These are phyloP conservation scores for Caenorhabditis parvicauda DNA, from an alignment of 2,888 invertebrate species.

Conservation along the genomic window DNA sequence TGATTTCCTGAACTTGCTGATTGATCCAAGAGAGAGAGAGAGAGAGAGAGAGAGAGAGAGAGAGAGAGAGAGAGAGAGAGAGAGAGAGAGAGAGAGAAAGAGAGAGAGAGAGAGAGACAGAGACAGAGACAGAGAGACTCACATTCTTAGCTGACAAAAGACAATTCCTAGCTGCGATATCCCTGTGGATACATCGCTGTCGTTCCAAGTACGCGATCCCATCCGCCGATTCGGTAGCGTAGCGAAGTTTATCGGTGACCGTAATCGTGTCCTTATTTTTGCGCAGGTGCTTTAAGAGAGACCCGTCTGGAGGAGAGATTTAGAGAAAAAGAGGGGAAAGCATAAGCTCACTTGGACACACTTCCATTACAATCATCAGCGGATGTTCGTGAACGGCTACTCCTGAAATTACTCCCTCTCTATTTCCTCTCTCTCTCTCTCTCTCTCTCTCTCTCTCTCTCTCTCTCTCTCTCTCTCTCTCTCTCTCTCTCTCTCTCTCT, in stretches of 20 bases:
- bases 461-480: too few species aligned
- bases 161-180: slow-evolving; percentile 82
- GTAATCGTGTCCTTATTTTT: slow-evolving; percentile 32
- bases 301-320: slow-evolving; percentile 27
- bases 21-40: neutral
- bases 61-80: neutral
- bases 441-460: neutral
- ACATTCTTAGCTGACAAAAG: slow-evolving; percentile 64
- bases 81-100: neutral
- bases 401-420: too few species aligned
- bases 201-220: slow-evolving; percentile 81
- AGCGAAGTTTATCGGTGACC: slow-evolving; percentile 35
- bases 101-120: neutral
- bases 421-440: too few species aligned
- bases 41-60: neutral
- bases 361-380: slow-evolving; percentile 55
- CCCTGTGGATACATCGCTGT: slow-evolving; percentile 81
- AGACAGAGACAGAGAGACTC: neutral
- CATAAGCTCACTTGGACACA: slow-evolving; percentile 32
- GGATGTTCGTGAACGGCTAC: slow-evolving; percentile 56
- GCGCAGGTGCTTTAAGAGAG: slow-evolving; percentile 37
- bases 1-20: slow-evolving; percentile 52
- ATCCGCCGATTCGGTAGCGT: slow-evolving; percentile 68
- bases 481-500: too few species aligned
- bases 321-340: neutral